Base-by-base conservation (phyloP, 2,888 invertebrate genomes). In the Ceratothoa steindachneri region DNA sequence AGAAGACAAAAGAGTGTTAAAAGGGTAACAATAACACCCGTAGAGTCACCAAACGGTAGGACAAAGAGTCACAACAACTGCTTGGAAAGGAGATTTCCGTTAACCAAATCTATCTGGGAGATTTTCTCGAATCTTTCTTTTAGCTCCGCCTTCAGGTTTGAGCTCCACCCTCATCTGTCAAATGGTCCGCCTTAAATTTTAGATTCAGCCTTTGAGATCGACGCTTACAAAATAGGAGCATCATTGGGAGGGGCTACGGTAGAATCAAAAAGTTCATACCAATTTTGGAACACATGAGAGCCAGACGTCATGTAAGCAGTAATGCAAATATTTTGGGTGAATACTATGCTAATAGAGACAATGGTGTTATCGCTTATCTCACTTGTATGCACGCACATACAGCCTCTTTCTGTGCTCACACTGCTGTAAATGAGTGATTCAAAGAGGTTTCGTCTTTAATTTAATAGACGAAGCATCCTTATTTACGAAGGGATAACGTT, bases 31-130 rank as follows among this genome's bases (percentile, higher is more conserved):
- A 60, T 24, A 60, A 60, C 60, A 60, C 60, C 22, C 24, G 60
- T 60, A 12, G 12, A 60, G 60, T 60, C 60, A 60, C 60, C n/a
- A 60, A 60, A 60, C 60, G 24, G 19, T 24, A 60, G 60, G 60
- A 60, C 60, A 60, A 60, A 60, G 60, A 60, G 27, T 22, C 60
- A 24, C 27, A 60, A 24, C 27, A 60, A 60, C 60, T 60, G 60
- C 60, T 60, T 60, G 12, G 22, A 24, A 7, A n/a, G 60, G 24
- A 60, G 19, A 60, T 60, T 22, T 60, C 60, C 60, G 60, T 60
- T 60, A 60, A 60, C 60, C 60, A 60, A 60, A 60, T 60, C 60
- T 60, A 22, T n/a, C 22, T 22, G 19, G 12, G 60, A 60, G 24
- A 60, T 60, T 60, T 60, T 60, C 60, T 24, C 60, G 27, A 12